Percentiles rank a stretch among this genome's conserved stretches.
phyloP scores from a whole-genome alignment of 2,888 invertebrate species.

The Latheticus oryzae region DNA sequence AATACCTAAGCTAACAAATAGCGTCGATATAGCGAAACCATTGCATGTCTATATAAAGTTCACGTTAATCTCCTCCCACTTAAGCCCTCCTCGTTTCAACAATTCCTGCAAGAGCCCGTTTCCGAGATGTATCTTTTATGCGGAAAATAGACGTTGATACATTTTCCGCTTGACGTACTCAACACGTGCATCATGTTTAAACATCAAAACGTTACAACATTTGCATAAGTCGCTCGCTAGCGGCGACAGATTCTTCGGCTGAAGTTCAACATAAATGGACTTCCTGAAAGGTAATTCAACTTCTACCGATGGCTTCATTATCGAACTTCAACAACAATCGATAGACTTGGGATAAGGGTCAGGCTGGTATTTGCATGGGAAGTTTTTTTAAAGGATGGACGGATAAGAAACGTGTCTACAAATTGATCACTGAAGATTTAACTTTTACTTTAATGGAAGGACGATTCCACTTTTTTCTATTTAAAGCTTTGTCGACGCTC shows the following conservation, averaged over 20 bases:
- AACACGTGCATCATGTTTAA: constrained; percentile 14
- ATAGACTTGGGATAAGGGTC: not conserved
- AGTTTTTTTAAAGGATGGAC: no score
- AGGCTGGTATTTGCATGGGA: no score
- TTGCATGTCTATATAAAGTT: constrained; percentile 5
- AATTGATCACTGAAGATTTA: no score
- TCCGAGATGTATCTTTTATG: constrained; percentile 5
- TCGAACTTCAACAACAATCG: constrained; percentile 11
- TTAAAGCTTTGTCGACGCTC: no score
- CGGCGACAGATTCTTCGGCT: constrained; percentile 12
- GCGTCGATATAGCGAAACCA: not conserved
- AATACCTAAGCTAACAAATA: no score
- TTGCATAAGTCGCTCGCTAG: constrained; percentile 6
- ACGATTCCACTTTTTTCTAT: no score
- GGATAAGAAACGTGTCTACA: no score
- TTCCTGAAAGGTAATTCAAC: constrained; percentile 12
- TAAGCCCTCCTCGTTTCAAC: not conserved
- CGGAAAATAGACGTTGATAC: constrained; percentile 6
- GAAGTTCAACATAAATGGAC: constrained; percentile 15
- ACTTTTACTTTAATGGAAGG: no score
- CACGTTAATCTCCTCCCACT: constrained; percentile 9
- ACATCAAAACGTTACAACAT: constrained; percentile 4
- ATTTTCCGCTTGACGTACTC: constrained; percentile 13
- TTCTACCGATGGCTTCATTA: constrained; percentile 15
- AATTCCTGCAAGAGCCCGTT: constrained; percentile 6